Base-by-base conservation (phyloP, 2,797 vertebrate species). In the Clarias pachynema region DNA sequence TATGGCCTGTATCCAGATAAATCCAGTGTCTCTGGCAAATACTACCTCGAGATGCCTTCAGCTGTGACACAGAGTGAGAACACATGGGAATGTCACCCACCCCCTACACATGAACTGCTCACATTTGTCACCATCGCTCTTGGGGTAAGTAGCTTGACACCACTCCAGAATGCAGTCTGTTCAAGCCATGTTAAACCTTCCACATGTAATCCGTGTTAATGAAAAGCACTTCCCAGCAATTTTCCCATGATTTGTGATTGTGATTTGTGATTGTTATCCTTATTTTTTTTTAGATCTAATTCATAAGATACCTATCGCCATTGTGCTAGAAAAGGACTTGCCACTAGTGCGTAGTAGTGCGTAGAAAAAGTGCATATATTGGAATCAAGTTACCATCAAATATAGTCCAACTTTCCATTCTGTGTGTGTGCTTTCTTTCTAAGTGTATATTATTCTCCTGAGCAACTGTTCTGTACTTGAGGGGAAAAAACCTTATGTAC, bases 111-210 rank as follows among this genome's bases (percentile, higher is more conserved):
- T 24, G 70, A 80, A 86, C 87, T 70, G 82, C 92, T 93, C 87
- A 89, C 93, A 91, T 89, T 95, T 95, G 94, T 92, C 91, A 89
- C 92, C 84, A 92, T 95, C 88, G 78, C 87, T 94, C 94, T 93
- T 84, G 81, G 84, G 2, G 2, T 87, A 65, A 85, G 91, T 88
- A 93, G 91, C 59, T 89, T 62, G 90, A 93, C 82, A 86, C 83
- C 62, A 44, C 65, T 68, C 66, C 88, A 87, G 87, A 88, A 79
- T 82, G 87, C 82, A 81, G 83, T 84, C 88, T 87, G 88, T 79
- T 88, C 84, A 82, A 56, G 84, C 83, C 87, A 86, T 87, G 88
- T 60, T 85, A 85, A 75, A 86, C 88, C 74, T 86, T 85, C 87
- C 84, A 73, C 82, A 81, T 60, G 29, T 91, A 92, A 91, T 87